Evolutionary conservation across 2,797 vertebrate genomes (phyloP), one percentile per base, ranked within the genome.

Genomic region (Enoplosus armatus): DNA sequence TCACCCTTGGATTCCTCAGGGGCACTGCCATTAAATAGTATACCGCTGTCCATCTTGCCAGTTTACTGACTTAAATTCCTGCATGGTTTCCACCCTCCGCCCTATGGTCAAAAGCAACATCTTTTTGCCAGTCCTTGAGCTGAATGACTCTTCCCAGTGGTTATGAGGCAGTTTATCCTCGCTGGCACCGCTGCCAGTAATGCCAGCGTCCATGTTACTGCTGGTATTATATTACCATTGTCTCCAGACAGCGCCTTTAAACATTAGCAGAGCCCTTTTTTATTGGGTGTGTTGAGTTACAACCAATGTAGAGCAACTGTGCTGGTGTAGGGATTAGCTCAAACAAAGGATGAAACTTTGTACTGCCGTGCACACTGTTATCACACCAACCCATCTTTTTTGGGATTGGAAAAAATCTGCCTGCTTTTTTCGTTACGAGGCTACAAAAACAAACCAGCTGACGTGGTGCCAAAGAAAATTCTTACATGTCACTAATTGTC

Each of bases 401-500:
- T 59, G 5, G 8, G 41, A 63, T 27, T 59, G 20, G 55, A 60
- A 55, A 48, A 72, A 71, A 75, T 65, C 47, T 39, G 20, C 74
- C 75, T 84, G 73, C 18, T 68, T 79, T 90, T 70, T 70, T 85
- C 31, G 33, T 89, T 85, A n/a, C 39, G 41, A 86, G 82, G 77
- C 79, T 85, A 81, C 58, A 67, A 92, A 89, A 92, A 92, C 77
- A 92, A 90, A 80, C 67, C 51, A 61, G 39, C 71, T 72, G 78
- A 72, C 9, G 9, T 16, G 22, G 50, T 84, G 87, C 93, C 91
- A 95, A 92, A 83, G 75, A 79, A 89, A 92, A 93, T 93, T 90
- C 83, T 73, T 87, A 74, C 79, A 65, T 95, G 93, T 93, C 92
- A 94, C 85, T 92, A 90, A 94, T 93, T 94, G 92, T 94, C 90